Percentiles rank a stretch among this genome's conserved stretches.
Conservation (phyloP, 2,797 vertebrate genomes). For the Labeo calbasu region DNA sequence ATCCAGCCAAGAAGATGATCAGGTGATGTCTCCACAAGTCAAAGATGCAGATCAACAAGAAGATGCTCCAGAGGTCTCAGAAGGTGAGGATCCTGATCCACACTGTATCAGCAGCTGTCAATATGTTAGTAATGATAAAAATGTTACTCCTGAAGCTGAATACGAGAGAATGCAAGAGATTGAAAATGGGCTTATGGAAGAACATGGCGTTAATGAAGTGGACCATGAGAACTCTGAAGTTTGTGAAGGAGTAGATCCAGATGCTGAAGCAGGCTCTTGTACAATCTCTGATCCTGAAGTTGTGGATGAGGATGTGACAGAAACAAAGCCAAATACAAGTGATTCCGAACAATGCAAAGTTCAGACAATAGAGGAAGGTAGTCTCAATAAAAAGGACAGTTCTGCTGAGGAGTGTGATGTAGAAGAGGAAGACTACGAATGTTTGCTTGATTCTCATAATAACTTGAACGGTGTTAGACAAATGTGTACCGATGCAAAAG, state of each 20-base stretch:
- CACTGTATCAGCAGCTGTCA: background rate
- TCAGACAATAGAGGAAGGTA: slow-evolving; percentile 4
- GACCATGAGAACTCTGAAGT: slow-evolving; percentile 32
- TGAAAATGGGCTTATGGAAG: slow-evolving; percentile 2
- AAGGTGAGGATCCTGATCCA: slow-evolving; percentile 7
- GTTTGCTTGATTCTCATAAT: slow-evolving; percentile 4
- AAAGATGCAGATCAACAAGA: slow-evolving; percentile 11
- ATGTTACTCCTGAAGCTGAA: background rate
- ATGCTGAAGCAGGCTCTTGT: slow-evolving; percentile 9
- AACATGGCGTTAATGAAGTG: slow-evolving; percentile 29
- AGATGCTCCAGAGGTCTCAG: slow-evolving; percentile 12
- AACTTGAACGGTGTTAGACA: slow-evolving; percentile 2
- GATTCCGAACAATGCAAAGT: slow-evolving; percentile 21
- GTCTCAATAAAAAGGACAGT: background rate
- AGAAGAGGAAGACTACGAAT: background rate
- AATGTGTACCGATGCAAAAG: background rate
- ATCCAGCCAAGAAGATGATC: slow-evolving; percentile 20
- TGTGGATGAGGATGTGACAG: slow-evolving; percentile 1
- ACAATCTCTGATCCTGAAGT: slow-evolving; percentile 29
- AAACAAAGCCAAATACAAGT: slow-evolving; percentile 14
- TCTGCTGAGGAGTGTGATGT: slow-evolving; percentile 12
- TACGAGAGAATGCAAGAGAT: background rate
- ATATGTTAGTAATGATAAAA: background rate
- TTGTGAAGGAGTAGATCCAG: slow-evolving; percentile 10
- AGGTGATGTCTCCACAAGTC: slow-evolving; percentile 34